Conservation (phyloP, 2,113 vertebrate species). For the Corythaeola cristata region DNA sequence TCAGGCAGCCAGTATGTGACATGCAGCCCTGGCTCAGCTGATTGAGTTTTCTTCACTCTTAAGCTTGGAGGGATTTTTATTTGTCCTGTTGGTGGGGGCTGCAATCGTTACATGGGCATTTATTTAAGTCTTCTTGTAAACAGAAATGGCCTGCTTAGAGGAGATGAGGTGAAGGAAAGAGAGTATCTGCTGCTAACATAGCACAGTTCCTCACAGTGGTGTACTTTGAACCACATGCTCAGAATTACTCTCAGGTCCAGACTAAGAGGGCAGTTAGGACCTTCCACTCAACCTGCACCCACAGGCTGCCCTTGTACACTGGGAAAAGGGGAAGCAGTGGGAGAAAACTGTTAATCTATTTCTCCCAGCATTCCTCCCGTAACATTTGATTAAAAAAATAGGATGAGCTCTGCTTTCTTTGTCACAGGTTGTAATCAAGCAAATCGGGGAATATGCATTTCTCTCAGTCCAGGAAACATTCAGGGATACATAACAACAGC, state of each 20-base stretch:
- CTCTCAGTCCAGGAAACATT: not conserved
- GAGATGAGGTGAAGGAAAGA: not conserved
- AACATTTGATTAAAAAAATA: not conserved
- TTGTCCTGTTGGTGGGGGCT: not conserved
- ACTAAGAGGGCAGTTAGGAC: not conserved
- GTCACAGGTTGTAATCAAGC: not conserved
- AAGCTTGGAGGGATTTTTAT: not conserved
- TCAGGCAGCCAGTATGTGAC: not conserved
- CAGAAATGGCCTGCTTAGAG: not conserved
- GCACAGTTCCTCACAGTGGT: not conserved
- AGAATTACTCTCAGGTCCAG: not conserved
- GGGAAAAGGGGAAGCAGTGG: not conserved
- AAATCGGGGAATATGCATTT: not conserved
- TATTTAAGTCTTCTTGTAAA: not conserved
- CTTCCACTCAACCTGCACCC: not conserved
- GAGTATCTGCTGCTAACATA: not conserved
- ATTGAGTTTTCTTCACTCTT: not conserved
- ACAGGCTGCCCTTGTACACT: not conserved
- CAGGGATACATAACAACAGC: constrained; percentile 2
- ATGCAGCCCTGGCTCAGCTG: not conserved
- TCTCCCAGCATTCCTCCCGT: not conserved
- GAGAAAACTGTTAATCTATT: not conserved
- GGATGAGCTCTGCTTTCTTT: not conserved
- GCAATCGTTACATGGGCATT: not conserved
- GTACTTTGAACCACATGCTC: not conserved